These are phyloP conservation scores for Lophochroa leadbeateri DNA, from an alignment of 2,113 vertebrate genomes.

Conservation along the genomic window DNA sequence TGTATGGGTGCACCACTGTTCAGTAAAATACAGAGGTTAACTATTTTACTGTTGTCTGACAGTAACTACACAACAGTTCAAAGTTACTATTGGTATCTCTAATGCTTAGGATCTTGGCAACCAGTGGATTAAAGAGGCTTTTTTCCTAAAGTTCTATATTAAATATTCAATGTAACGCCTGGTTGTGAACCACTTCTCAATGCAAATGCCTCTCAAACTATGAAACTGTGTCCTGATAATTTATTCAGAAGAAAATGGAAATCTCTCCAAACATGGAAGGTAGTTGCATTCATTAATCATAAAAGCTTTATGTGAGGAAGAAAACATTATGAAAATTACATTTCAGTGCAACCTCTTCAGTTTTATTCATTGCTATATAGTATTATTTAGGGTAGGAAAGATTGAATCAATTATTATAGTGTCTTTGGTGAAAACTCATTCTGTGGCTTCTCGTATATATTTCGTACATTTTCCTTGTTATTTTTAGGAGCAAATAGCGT, in stretches of 20 bases:
- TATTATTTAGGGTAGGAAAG: slow-evolving; percentile 10
- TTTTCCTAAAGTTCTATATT: background rate
- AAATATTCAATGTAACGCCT: slow-evolving; percentile 2
- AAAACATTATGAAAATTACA: slow-evolving; percentile 47
- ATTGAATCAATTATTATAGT: background rate
- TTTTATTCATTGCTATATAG: slow-evolving; percentile 1
- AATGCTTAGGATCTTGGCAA: background rate
- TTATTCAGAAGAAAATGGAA: slow-evolving; percentile 45
- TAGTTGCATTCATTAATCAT: slow-evolving; percentile 30
- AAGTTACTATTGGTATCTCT: background rate
- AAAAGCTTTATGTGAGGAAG: slow-evolving; percentile 19
- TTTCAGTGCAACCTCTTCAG: slow-evolving; percentile 9
- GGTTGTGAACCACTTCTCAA: background rate
- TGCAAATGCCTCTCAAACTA: background rate
- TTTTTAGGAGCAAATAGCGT: background rate
- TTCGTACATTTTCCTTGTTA: background rate
- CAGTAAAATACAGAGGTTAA: background rate
- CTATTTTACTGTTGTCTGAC: background rate
- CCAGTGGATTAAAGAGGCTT: background rate
- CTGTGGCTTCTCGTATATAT: background rate
- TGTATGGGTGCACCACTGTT: background rate
- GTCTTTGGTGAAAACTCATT: slow-evolving; percentile 38
- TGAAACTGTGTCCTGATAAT: background rate
- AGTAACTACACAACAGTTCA: background rate
- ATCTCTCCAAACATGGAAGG: slow-evolving; percentile 1